Evolutionary conservation across 2,888 invertebrate species (phyloP).

Genomic region (Asteroscopus sphinx): DNA sequence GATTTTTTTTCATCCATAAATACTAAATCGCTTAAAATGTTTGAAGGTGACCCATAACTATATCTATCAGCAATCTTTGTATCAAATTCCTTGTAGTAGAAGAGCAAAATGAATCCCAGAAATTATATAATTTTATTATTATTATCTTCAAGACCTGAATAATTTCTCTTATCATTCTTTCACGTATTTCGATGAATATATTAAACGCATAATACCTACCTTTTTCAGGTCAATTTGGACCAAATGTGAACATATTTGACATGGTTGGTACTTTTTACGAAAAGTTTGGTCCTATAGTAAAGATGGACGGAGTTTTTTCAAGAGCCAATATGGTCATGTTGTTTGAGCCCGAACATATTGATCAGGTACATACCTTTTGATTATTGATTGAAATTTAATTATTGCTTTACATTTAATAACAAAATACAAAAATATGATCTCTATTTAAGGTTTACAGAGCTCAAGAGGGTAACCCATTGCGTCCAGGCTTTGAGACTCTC

Average conservation of each 20-base stretch:
- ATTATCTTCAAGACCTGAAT: too few relatives aligned
- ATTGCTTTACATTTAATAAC: neutral
- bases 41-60: too few relatives aligned
- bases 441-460: constrained; percentile 76
- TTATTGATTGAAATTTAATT: neutral
- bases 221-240: constrained; percentile 74
- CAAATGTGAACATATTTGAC: constrained; percentile 67
- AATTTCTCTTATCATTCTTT: too few relatives aligned
- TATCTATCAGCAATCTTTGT: too few relatives aligned
- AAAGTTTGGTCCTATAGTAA: constrained; percentile 78
- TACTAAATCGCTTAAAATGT: too few relatives aligned
- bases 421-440: neutral
- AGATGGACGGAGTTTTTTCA: constrained; percentile 72
- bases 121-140: too few relatives aligned
- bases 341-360: constrained; percentile 76
- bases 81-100: too few relatives aligned
- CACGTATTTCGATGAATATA: too few relatives aligned
- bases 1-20: too few relatives aligned
- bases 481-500: constrained; percentile 80
- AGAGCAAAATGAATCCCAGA: too few relatives aligned
- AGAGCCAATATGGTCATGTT: constrained; percentile 75
- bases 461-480: constrained; percentile 79
- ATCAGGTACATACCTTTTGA: constrained; percentile 63
- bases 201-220: too few relatives aligned
- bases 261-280: constrained; percentile 66